Conservation (phyloP, 2,797 vertebrate species). For the Acridotheres tristis region DNA sequence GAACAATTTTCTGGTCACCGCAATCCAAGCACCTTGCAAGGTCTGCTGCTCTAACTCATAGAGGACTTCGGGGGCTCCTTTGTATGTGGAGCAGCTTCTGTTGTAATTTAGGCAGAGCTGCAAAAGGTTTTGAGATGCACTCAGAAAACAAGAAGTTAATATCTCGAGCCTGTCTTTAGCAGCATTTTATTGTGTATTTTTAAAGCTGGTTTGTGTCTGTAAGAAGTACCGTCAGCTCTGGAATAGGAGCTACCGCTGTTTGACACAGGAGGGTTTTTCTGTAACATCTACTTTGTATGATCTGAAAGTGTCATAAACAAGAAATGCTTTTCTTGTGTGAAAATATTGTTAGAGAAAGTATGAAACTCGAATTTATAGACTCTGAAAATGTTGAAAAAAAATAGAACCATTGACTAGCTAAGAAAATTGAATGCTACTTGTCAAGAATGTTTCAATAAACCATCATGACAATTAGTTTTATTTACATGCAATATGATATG, state of each 20-base stretch:
- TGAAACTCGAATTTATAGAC: background rate
- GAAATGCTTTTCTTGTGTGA: conserved; percentile 13
- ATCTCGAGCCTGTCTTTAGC: background rate
- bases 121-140: background rate
- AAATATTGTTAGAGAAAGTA: conserved; percentile 3
- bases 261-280: background rate
- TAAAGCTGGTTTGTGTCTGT: background rate
- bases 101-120: conserved; percentile 20
- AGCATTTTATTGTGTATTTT: conserved; percentile 7
- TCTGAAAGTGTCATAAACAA: background rate
- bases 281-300: background rate
- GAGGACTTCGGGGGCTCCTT: conserved; percentile 82
- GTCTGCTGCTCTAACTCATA: conserved; percentile 89
- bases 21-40: conserved; percentile 93
- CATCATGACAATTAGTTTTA: conserved; percentile 43
- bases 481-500: conserved; percentile 9
- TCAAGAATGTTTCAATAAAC: conserved; percentile 25
- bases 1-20: conserved; percentile 99
- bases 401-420: background rate
- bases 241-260: background rate
- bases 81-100: conserved; percentile 55
- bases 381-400: background rate
- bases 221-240: background rate
- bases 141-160: conserved; percentile 7
- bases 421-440: conserved; percentile 11